These are phyloP conservation scores for Boulengerochromis microlepis DNA, from an alignment of 2,113 vertebrate genomes.

Conservation along the genomic window DNA sequence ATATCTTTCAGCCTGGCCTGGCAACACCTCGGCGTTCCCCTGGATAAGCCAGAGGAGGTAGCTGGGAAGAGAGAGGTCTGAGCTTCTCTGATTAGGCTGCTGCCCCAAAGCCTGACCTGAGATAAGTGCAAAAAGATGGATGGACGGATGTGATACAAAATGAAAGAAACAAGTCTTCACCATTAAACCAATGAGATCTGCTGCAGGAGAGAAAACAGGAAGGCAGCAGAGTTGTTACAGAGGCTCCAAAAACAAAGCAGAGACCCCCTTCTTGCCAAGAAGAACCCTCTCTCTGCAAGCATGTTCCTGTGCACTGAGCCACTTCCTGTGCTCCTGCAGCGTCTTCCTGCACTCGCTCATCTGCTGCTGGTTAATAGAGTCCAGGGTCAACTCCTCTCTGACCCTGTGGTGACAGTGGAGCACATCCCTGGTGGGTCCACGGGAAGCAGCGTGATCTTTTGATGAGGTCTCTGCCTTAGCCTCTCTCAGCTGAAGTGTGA, in stretches of 20 bases:
- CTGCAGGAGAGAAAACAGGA: slow-evolving; percentile 49
- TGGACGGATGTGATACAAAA: background rate
- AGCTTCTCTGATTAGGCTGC: background rate
- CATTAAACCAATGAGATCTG: background rate
- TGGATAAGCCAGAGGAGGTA: background rate
- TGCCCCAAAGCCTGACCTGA: background rate
- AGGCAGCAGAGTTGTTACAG: slow-evolving; percentile 26
- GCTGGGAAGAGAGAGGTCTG: background rate
- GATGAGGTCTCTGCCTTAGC: slow-evolving; percentile 13
- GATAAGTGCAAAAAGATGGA: background rate
- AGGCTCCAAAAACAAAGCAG: slow-evolving; percentile 32
- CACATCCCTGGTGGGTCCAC: slow-evolving; percentile 12
- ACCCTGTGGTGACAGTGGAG: slow-evolving; percentile 35
- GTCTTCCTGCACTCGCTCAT: slow-evolving; percentile 47
- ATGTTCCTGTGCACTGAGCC: background rate
- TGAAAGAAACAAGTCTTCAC: background rate
- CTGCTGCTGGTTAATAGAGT: slow-evolving; percentile 51
- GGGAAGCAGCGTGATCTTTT: slow-evolving; percentile 45
- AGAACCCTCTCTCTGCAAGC: slow-evolving; percentile 35
- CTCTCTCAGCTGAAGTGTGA: background rate
- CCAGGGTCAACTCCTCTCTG: slow-evolving; percentile 28
- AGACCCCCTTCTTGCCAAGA: slow-evolving; percentile 4
- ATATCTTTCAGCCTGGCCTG: background rate
- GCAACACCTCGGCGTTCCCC: background rate
- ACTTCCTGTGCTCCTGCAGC: slow-evolving; percentile 40